phyloP scores from a whole-genome alignment of 2,113 vertebrate genomes.

The Crotalus viridis region DNA sequence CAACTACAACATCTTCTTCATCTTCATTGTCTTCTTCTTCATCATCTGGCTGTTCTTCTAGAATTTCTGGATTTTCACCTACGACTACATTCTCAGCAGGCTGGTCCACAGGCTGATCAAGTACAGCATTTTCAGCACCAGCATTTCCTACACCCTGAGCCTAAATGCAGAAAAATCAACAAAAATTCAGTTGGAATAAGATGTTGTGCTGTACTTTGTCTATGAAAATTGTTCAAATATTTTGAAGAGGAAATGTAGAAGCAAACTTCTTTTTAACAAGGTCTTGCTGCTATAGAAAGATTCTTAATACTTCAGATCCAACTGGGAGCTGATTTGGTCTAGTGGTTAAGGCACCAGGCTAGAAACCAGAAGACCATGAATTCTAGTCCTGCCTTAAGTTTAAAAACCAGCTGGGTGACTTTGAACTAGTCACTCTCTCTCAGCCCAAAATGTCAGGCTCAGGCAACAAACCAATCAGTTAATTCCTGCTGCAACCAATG shows the following conservation, averaged over 20 bases:
- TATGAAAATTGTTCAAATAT: not conserved
- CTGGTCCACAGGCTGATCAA: conserved; percentile 77
- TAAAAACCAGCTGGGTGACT: not conserved
- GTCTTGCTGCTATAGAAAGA: not conserved
- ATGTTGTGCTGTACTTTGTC: not conserved
- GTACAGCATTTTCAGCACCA: conserved; percentile 77
- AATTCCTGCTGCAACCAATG: not conserved
- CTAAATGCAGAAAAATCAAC: conserved; percentile 57
- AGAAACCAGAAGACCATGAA: not conserved
- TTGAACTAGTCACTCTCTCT: not conserved
- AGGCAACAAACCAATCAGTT: not conserved
- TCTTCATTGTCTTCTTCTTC: conserved; percentile 90
- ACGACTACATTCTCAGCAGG: conserved; percentile 84
- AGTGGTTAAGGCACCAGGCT: not conserved
- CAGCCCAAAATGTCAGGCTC: not conserved
- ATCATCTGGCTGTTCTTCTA: conserved; percentile 84
- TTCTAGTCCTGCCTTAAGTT: not conserved
- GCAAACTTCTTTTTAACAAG: not conserved
- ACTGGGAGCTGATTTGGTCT: not conserved
- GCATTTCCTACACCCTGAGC: conserved; percentile 79
- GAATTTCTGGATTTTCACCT: conserved; percentile 84
- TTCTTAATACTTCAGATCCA: not conserved
- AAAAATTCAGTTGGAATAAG: not conserved
- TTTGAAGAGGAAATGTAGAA: not conserved
- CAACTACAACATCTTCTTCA: conserved; percentile 86